These are phyloP conservation scores for Hippocampus barbouri DNA, from an alignment of 2,113 vertebrate genomes.

Conservation along the genomic window DNA sequence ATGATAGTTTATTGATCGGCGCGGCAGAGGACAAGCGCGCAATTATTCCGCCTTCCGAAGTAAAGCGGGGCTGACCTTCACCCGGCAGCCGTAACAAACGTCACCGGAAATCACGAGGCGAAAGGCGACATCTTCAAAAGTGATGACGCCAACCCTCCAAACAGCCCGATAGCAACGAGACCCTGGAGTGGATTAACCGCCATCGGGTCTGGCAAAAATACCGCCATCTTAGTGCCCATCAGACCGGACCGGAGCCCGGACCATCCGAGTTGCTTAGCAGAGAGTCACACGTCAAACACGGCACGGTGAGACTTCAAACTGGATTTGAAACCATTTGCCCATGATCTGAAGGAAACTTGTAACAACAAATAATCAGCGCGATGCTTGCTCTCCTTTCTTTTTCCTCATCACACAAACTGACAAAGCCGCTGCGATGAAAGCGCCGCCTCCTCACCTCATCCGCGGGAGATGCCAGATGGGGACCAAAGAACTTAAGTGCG, in stretches of 20 bases:
- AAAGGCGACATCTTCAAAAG: background rate
- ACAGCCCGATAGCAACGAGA: background rate
- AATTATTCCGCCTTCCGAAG: slow-evolving; percentile 39
- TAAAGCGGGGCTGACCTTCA: slow-evolving; percentile 41
- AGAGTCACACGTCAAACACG: background rate
- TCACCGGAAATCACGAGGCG: background rate
- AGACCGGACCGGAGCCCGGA: background rate
- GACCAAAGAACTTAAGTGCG: slow-evolving; percentile 24
- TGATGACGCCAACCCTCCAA: background rate
- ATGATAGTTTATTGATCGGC: slow-evolving; percentile 54
- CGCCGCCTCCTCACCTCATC: background rate
- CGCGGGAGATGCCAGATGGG: background rate
- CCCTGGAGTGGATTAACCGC: background rate
- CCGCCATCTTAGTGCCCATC: background rate
- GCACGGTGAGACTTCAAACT: background rate
- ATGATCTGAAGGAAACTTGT: background rate
- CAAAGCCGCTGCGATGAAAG: background rate
- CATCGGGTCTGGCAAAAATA: too few relatives aligned
- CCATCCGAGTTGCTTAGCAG: background rate
- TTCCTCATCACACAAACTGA: background rate
- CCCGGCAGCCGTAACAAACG: slow-evolving; percentile 25
- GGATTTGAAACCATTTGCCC: background rate
- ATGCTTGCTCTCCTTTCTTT: background rate
- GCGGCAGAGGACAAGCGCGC: slow-evolving; percentile 28
- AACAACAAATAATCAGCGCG: background rate